A percentile compares a stretch with the other conserved stretches of the same genome.
Evolutionary conservation across 2,797 vertebrate genomes (phyloP).

Genomic region (Cirrhinus molitorella): DNA sequence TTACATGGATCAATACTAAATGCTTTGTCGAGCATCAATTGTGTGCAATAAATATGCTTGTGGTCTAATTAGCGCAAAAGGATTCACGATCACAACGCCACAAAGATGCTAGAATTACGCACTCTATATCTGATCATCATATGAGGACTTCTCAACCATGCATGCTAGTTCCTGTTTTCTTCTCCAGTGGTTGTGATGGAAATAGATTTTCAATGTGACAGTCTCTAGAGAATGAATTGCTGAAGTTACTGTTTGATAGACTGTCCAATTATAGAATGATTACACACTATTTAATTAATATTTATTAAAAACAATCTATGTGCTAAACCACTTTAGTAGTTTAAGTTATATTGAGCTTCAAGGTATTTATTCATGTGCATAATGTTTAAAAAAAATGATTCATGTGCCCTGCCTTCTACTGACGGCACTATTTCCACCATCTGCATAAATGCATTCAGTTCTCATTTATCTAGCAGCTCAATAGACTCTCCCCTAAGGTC

Average conservation of each 20-base stretch:
- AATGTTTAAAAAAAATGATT: constrained; percentile 37
- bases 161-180: constrained; percentile 17
- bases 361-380: constrained; percentile 34
- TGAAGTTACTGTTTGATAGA: constrained; percentile 29
- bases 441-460: constrained; percentile 58
- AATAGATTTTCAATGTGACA: constrained; percentile 43
- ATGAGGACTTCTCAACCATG: background rate
- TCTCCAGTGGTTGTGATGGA: constrained; percentile 21
- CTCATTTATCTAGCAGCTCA: constrained; percentile 60
- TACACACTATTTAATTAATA: constrained; percentile 35
- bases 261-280: constrained; percentile 27
- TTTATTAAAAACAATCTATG: constrained; percentile 19
- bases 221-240: background rate
- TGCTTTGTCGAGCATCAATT: constrained; percentile 44
- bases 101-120: constrained; percentile 33
- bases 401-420: constrained; percentile 38
- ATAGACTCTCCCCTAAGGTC: constrained; percentile 45
- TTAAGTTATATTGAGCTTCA: constrained; percentile 26
- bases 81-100: constrained; percentile 33
- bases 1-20: constrained; percentile 48
- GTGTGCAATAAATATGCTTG: constrained; percentile 49
- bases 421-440: constrained; percentile 46
- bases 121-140: constrained; percentile 7
- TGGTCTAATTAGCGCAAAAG: constrained; percentile 44
- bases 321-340: constrained; percentile 36